Base-by-base conservation (phyloP, 2,888 invertebrate genomes). In the Drosophila incognita region DNA sequence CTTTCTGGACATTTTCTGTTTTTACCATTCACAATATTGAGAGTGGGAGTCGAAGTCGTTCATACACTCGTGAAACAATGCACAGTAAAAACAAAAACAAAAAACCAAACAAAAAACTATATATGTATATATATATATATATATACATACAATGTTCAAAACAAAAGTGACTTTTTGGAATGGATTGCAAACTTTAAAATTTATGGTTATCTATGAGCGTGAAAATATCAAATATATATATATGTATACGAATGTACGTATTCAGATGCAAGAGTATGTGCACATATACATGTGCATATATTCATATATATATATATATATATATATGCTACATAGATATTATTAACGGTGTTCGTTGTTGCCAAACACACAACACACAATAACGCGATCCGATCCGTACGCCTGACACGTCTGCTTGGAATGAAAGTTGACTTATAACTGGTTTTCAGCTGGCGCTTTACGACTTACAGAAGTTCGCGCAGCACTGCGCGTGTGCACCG, bases 341-440 rank as follows among this genome's bases (percentile, higher is more conserved):
- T 72, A 58, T 62, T 59, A 69, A 69, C 77, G 68, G 60, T 58
- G 72, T 49, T 62, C 77, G 65, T 54, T 64, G 77, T 81, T 79
- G 69, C 66, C 73, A 76, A 81, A 81, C 66, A 81, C 63, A 76
- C 60, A 76, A 64, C 61, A 76, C 69, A 77, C 66, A 72, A 66
- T 69, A 81, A 74, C 79, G 77, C 83, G 82, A 71, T 73, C 77
- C 81, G 79, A 70, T 76, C 73, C 76, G 76, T 78, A 73, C 88
- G 74, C 61, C 76, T 76, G 83, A 71, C 89, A 92, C 91, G 92
- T 92, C 92, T 83, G 91, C 89, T 89, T 84, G 71, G 83, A 91
- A 92, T 92, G 92, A 92, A 92, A 92, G 93, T 92, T 92, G 92
- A 89, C 83, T 91, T 89, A 91, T 91, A 92, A 92, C 92, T 92